A percentile compares a stretch with the other conserved stretches of the same genome.
phyloP scores from a whole-genome alignment of 1,140 invertebrate species.

The Hydropsyche tenuis region DNA sequence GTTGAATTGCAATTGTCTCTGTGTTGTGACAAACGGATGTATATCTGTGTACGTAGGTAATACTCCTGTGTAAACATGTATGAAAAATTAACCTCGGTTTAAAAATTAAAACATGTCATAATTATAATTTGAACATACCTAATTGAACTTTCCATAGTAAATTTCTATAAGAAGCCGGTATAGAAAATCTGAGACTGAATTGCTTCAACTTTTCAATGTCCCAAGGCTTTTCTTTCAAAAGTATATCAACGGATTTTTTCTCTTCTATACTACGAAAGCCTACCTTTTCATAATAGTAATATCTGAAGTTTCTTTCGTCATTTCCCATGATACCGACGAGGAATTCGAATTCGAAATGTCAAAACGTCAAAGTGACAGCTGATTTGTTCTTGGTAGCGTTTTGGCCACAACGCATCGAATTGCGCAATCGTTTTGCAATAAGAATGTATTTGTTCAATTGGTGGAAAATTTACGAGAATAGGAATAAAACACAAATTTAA shows the following conservation, averaged over 20 bases:
- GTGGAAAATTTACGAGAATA: too few species aligned
- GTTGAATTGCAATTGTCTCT: constrained; percentile 75
- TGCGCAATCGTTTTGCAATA: too few species aligned
- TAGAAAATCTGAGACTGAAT: constrained; percentile 82
- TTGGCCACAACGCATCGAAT: too few species aligned
- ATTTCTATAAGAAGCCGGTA: constrained; percentile 81
- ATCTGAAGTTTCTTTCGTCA: constrained; percentile 87
- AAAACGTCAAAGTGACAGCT: too few species aligned
- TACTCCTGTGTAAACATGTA: constrained; percentile 72
- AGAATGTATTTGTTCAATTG: too few species aligned
- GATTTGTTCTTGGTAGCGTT: too few species aligned
- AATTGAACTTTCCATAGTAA: constrained; percentile 87
- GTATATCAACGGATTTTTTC: constrained; percentile 90
- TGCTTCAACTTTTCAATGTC: constrained; percentile 83
- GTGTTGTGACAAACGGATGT: constrained; percentile 75
- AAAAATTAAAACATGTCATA: too few species aligned
- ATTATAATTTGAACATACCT: constrained; percentile 58
- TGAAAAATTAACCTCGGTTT: not conserved
- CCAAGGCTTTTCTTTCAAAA: constrained; percentile 85
- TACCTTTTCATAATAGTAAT: constrained; percentile 89
- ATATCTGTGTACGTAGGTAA: constrained; percentile 76
- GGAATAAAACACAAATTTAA: not conserved
- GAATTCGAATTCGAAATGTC: too few species aligned
- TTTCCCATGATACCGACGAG: constrained; percentile 62
- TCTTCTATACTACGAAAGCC: constrained; percentile 90